Evolutionary conservation across 1,140 invertebrate species (phyloP).

Genomic region (Asobara japonica): DNA sequence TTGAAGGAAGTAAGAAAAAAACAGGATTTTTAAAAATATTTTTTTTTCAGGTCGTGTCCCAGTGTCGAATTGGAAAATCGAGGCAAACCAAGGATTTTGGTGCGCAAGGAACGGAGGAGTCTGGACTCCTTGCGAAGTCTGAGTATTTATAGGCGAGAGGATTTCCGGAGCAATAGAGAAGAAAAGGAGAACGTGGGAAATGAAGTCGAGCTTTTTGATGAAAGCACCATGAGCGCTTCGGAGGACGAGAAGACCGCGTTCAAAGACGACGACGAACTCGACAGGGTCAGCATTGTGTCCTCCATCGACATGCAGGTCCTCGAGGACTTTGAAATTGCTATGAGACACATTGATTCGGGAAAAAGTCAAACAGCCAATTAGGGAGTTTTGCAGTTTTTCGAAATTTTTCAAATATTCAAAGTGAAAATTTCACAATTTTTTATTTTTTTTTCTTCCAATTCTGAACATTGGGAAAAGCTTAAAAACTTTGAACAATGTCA

Average conservation of each 20-base stretch:
- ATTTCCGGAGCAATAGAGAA: not conserved
- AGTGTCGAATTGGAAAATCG: not conserved
- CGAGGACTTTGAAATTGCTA: slow-evolving; percentile 48
- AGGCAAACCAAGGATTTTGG: not conserved
- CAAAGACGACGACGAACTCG: slow-evolving; percentile 5
- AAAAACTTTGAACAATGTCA: too few species aligned
- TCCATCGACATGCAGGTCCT: slow-evolving; percentile 46
- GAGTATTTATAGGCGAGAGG: not conserved
- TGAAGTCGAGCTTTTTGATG: not conserved
- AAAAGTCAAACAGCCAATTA: slow-evolving; percentile 39
- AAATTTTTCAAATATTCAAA: not conserved
- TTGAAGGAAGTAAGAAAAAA: too few species aligned
- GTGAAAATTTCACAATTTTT: too few species aligned
- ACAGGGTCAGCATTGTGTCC: slow-evolving; percentile 37
- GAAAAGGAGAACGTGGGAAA: not conserved
- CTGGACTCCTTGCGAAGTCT: slow-evolving; percentile 1
- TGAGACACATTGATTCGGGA: slow-evolving; percentile 45
- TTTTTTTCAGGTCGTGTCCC: slow-evolving; percentile 19
- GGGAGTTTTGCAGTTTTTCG: slow-evolving; percentile 8
- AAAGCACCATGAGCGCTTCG: slow-evolving; percentile 16
- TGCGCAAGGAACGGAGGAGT: slow-evolving; percentile 11
- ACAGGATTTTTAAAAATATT: too few species aligned
- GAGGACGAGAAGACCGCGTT: slow-evolving; percentile 10
- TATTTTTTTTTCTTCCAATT: not conserved
- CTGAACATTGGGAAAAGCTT: not conserved